A percentile compares a stretch with the other conserved stretches of the same genome.
Conservation (phyloP, 2,888 invertebrate genomes). For the Drosophila mimica region DNA sequence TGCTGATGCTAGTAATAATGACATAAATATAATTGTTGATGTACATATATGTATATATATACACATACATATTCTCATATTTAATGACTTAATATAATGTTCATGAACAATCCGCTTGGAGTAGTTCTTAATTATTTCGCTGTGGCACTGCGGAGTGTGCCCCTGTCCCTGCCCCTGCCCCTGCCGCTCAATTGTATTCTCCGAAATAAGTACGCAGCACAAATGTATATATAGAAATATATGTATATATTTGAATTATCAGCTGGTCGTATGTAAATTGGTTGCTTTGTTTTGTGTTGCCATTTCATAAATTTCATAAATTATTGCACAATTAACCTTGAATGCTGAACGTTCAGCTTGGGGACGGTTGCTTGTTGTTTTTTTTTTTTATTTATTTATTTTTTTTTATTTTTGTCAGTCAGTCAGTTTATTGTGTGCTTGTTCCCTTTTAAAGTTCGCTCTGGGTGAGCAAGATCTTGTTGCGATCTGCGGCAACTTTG, state of each 20-base stretch:
- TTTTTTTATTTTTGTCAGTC: slow-evolving; percentile 15
- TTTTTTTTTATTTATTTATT: background rate
- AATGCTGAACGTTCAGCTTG: slow-evolving; percentile 32
- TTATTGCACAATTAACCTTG: slow-evolving; percentile 78
- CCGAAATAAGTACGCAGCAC: background rate
- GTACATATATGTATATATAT: background rate
- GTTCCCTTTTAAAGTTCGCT: slow-evolving; percentile 55
- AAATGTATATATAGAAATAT: background rate
- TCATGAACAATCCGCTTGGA: slow-evolving; percentile 21
- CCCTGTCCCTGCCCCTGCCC: background rate
- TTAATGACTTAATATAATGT: slow-evolving; percentile 32
- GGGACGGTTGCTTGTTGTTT: slow-evolving; percentile 2
- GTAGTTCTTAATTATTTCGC: slow-evolving; percentile 25
- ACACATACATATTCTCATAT: background rate
- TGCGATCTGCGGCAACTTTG: slow-evolving; percentile 26
- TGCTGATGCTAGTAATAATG: background rate
- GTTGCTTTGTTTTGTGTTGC: slow-evolving; percentile 48
- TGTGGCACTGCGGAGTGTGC: background rate
- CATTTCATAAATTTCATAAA: slow-evolving; percentile 66
- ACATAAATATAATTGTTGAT: background rate
- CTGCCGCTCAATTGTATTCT: slow-evolving; percentile 1
- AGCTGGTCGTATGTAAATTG: slow-evolving; percentile 41
- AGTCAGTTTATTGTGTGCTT: slow-evolving; percentile 17
- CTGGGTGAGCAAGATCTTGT: slow-evolving; percentile 52
- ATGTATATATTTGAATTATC: background rate